phyloP scores from a whole-genome alignment of 2,888 invertebrate genomes.

The Nemurella pictetii region DNA sequence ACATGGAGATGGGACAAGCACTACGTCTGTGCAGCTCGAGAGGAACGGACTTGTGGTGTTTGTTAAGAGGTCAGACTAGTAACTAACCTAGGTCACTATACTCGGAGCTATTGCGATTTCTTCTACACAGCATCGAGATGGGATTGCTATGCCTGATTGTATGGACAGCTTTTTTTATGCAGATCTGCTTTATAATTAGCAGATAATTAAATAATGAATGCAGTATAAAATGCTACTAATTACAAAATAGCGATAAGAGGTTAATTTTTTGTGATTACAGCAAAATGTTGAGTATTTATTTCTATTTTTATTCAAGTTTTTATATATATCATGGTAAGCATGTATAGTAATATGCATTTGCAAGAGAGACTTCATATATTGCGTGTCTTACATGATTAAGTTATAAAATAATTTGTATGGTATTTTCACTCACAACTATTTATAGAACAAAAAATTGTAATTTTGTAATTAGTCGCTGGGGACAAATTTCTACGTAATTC shows the following conservation, averaged over 20 bases:
- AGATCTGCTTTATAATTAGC: not conserved
- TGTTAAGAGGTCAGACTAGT: not conserved
- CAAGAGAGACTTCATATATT: not conserved
- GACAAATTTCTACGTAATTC: too few species aligned
- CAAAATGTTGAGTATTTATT: not conserved
- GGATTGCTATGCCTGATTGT: not conserved
- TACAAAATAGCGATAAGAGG: not conserved
- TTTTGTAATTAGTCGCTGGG: too few species aligned
- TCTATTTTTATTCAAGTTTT: not conserved
- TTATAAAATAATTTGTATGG: too few species aligned
- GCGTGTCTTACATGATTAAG: too few species aligned
- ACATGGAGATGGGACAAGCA: too few species aligned
- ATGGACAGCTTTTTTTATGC: conserved; percentile 9
- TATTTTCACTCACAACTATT: too few species aligned
- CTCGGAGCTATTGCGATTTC: not conserved
- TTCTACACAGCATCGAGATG: not conserved
- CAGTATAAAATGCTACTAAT: not conserved
- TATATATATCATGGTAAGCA: not conserved
- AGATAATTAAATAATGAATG: not conserved
- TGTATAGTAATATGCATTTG: not conserved
- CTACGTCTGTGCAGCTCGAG: not conserved
- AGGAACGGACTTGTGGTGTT: too few species aligned
- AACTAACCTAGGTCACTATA: not conserved
- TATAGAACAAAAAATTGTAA: too few species aligned
- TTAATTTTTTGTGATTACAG: not conserved